Evolutionary conservation across 64 coral and sea anemone species (phyloP), one percentile per base, ranked within the genome.

Genomic region (Porites australiensis): DNA sequence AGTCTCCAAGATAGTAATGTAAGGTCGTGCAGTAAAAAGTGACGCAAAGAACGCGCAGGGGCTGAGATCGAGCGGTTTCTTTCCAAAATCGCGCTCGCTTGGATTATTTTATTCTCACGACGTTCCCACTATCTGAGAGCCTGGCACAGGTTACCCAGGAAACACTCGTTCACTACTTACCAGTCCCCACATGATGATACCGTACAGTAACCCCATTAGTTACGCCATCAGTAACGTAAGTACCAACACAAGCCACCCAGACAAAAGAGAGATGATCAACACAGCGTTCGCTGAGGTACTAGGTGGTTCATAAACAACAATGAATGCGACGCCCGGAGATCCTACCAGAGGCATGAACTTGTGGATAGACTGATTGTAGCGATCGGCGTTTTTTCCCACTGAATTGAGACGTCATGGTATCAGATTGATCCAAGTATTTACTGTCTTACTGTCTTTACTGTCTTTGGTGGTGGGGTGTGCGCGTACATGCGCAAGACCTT

Each of bases 121-220:
- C 27, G 27, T 37, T 37, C 27, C 27, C 27, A 37, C 27, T 37
- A 37, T 37, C 27, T 37, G 27, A 37, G 27, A 37, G 27, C 27
- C 27, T 37, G 27, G 27, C 27, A 37, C 27, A 37, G 27, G 27
- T 1, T 37, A 37, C 27, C 27, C 27, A 37, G 27, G 27, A 37
- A 37, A 37, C 27, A 37, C 27, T 37, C 27, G 27, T 37, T 37
- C 27, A 1, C 27, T 37, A 95, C 96, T 98, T 49, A 98, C 96
- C 71, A 98, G 16, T 9, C 90, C 90, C 96, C 96, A 98, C 96
- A 98, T 98, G 58, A 95, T 89, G 49, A 95, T 95, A 1, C 96
- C 96, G 49, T 90, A 95, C 13, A 98, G 87, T 55, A 95, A 73
- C 3, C 93, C 96, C 94, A 98, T 98, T 4, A 93, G 45, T 57